These are phyloP conservation scores for Cyanoliseus patagonus DNA, from an alignment of 2,113 vertebrate genomes.

Conservation along the genomic window DNA sequence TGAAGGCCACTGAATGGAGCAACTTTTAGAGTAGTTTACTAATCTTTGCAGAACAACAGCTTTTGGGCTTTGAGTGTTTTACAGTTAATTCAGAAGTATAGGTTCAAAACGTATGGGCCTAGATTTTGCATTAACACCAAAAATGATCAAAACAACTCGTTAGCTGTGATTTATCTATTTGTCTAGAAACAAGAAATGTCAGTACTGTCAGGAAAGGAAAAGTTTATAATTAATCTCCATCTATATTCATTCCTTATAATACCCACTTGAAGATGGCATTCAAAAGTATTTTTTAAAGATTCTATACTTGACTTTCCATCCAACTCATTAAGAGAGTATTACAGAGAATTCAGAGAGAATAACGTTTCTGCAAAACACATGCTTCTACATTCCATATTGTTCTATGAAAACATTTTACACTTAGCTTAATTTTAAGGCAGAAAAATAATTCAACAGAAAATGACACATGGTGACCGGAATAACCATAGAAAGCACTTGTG, in stretches of 20 bases:
- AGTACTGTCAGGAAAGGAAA: conserved; percentile 4
- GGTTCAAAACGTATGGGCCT: neutral
- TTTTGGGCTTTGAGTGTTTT: neutral
- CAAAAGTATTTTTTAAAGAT: neutral
- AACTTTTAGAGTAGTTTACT: neutral
- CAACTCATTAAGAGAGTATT: neutral
- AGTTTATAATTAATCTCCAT: neutral
- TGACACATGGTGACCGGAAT: neutral
- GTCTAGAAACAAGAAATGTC: conserved; percentile 32
- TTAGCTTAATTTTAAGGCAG: neutral
- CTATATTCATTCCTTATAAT: neutral
- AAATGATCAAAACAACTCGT: neutral
- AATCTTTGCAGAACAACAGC: neutral
- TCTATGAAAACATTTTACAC: neutral
- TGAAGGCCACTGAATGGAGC: neutral
- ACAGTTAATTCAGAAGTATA: neutral
- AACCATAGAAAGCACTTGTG: neutral
- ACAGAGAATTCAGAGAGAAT: neutral
- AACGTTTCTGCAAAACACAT: neutral
- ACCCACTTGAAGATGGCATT: neutral
- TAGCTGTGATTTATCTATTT: conserved; percentile 21
- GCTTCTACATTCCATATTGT: neutral
- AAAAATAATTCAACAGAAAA: neutral
- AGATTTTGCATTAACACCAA: neutral
- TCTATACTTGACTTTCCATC: neutral